Conservation (phyloP, 2,797 vertebrate species). For the Chiroxiphia lanceolata region DNA sequence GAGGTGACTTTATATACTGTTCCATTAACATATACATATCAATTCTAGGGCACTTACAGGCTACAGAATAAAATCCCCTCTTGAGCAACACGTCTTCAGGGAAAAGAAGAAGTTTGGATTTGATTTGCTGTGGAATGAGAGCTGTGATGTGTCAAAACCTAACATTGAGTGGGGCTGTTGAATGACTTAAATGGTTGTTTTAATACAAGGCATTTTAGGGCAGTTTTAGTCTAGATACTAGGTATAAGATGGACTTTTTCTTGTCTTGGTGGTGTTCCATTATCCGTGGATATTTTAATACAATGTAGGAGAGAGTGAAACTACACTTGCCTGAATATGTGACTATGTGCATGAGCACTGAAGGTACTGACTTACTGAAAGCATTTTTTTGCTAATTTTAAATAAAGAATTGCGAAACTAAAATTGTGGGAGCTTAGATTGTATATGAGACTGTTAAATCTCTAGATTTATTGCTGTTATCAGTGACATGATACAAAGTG, state of each 20-base stretch:
- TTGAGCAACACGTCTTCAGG: neutral
- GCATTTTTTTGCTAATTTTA: neutral
- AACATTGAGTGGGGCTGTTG: neutral
- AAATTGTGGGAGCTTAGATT: neutral
- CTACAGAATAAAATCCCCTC: constrained; percentile 20
- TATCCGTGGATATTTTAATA: neutral
- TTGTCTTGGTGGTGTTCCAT: neutral
- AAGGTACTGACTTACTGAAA: neutral
- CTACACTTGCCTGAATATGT: neutral
- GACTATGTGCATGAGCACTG: neutral
- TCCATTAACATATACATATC: constrained; percentile 45
- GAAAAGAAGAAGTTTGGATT: neutral
- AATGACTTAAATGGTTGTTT: neutral
- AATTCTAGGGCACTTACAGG: constrained; percentile 50
- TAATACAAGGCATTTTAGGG: neutral
- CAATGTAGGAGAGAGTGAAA: neutral
- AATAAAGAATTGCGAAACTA: neutral
- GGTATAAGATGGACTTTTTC: neutral
- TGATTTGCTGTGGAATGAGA: constrained; percentile 20
- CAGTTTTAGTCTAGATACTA: neutral
- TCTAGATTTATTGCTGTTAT: neutral
- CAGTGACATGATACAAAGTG: neutral
- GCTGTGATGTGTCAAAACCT: neutral
- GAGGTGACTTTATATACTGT: constrained; percentile 68
- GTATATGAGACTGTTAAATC: neutral